These are phyloP conservation scores for Stenchaetothrips biformis DNA, from an alignment of 2,888 invertebrate species.

Conservation along the genomic window DNA sequence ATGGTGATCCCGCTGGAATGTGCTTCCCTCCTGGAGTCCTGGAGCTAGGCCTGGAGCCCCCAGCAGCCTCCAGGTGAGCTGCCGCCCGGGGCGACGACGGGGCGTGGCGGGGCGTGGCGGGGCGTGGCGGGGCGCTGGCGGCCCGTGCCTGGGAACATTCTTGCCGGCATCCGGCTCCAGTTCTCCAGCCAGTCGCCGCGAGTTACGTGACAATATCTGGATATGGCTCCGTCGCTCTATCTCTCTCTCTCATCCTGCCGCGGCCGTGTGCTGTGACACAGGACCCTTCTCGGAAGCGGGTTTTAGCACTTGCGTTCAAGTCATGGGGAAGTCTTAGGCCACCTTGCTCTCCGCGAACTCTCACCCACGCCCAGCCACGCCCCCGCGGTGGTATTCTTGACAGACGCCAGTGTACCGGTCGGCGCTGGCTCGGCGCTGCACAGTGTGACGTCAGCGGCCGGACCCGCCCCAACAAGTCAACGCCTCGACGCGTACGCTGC, in stretches of 20 bases:
- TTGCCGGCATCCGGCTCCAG: conserved; percentile 17
- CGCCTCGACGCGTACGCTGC: no score
- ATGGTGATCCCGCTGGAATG: no score
- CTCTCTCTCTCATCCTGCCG: not conserved
- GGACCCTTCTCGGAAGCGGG: not conserved
- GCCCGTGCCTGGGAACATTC: conserved; percentile 16
- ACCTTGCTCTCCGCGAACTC: no score
- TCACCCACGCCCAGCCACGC: no score
- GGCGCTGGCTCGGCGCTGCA: no score
- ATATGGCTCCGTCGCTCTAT: not conserved
- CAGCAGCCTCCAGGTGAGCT: not conserved
- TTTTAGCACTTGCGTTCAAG: not conserved
- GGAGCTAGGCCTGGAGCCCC: not conserved
- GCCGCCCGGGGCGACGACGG: conserved; percentile 2
- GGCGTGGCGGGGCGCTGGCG: not conserved
- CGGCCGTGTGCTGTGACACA: not conserved
- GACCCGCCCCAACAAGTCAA: no score
- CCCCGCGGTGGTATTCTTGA: no score
- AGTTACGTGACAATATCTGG: not conserved
- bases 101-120: no score
- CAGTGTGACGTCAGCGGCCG: no score
- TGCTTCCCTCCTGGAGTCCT: no score
- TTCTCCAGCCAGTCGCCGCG: not conserved
- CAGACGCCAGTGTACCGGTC: no score
- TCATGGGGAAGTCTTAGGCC: no score